A percentile compares a stretch with the other conserved stretches of the same genome.
Evolutionary conservation across 2,113 vertebrate genomes (phyloP).

Genomic region (Ceyx margarethae): DNA sequence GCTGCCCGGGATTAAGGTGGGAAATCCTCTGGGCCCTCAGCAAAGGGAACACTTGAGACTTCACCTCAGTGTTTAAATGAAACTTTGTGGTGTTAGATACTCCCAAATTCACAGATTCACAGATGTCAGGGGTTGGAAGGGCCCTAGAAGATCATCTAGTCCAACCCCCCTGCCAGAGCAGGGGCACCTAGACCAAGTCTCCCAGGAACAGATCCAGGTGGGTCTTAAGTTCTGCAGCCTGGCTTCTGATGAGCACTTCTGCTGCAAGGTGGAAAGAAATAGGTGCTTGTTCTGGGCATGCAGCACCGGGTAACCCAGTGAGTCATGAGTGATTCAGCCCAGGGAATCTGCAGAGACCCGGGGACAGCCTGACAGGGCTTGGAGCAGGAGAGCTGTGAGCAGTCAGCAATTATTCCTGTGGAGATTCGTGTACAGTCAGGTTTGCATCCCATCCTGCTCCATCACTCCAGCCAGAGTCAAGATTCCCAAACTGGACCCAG

Average conservation of each 20-base stretch:
- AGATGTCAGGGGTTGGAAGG: too few species aligned
- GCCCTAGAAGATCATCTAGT: too few species aligned
- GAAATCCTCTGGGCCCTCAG: not conserved
- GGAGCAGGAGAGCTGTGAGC: not conserved
- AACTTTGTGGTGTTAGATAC: not conserved
- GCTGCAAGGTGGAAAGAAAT: not conserved
- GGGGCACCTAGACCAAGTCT: too few species aligned
- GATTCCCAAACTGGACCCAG: too few species aligned
- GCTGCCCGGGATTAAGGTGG: not conserved
- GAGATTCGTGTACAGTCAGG: not conserved
- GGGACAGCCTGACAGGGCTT: not conserved
- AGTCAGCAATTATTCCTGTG: not conserved
- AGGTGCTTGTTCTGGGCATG: not conserved
- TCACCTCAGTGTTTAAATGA: not conserved
- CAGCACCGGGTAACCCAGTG: not conserved
- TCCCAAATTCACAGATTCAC: not conserved
- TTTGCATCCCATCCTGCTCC: not conserved
- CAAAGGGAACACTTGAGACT: not conserved
- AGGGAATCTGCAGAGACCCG: not conserved
- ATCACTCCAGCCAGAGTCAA: not conserved
- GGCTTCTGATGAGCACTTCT: not conserved
- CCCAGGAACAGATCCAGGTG: too few species aligned
- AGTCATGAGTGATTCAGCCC: constrained; percentile 33
- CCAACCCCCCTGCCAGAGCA: too few species aligned
- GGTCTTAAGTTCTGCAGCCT: not conserved